Evolutionary conservation across 2,888 invertebrate genomes (phyloP), one percentile per base, ranked within the genome.

Genomic region (Oscheius sp.): DNA sequence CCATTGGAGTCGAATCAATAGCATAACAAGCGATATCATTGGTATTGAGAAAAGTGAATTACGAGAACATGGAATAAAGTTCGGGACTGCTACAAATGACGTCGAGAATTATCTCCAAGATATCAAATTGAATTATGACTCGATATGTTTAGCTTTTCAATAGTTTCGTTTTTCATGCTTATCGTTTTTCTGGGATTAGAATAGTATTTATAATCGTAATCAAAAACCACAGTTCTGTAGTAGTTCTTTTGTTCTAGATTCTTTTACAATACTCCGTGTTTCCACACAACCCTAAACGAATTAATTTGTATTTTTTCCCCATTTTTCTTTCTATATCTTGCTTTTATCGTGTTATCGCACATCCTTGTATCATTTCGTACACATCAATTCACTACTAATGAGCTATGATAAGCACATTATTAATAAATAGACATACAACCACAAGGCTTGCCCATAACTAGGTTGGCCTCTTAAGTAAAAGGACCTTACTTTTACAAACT

Each of bases 91-190:
- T 36, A 36, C 36, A 36, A 67, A 49, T 65, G 61, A 71, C 68
- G 71, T 71, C 33, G 67, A 70, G 24, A 65, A 61, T 59, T 71
- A 71, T 71, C 41, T 71, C 44, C 65, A 71, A 68, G 68, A 68
- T 50, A 71, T 71, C 59, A 71, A 71, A 71, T 64, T 50, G 36
- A 71, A 71, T 66, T 71, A 69, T 71, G 62, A 45, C 50, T 69
- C 68, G 59, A 65, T 71, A 61, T 71, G 71, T 71, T 64, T 26
- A 68, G 68, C 68, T 63, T 61, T 71, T 64, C 50, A 71, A 45
- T 72, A 71, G 47, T 20, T 59, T 36, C 36, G 47, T 71, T 69
- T 68, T 67, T 71, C 59, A 1, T 59, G 36, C 41, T 59, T 14
- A 59, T 1, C 32, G 59, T 44, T 59, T 41, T 59, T 17, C 20